Percentiles rank a stretch among this genome's conserved stretches.
Evolutionary conservation across 35 echinoderm and acorn worm genomes (phyloP).

Genomic region (Anneissia japonica): DNA sequence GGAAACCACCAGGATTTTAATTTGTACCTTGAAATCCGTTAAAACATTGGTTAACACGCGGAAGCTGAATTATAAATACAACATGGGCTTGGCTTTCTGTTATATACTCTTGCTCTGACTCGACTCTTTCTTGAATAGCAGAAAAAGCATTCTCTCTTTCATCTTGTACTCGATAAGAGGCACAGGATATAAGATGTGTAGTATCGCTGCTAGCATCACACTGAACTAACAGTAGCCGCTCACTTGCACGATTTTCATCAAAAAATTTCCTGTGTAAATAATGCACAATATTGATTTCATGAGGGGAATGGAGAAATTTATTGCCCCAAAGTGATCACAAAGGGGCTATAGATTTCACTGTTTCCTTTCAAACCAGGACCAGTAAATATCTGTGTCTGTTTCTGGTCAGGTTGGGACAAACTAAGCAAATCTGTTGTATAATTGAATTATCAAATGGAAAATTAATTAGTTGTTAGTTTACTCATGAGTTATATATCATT

Average conservation of each 20-base stretch:
- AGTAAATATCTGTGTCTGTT: too few species aligned
- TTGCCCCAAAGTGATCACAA: too few species aligned
- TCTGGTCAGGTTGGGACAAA: too few species aligned
- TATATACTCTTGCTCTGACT: neutral
- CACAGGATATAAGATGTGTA: neutral
- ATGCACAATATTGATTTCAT: too few species aligned
- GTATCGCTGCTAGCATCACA: neutral
- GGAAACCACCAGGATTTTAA: too few species aligned
- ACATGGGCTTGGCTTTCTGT: neutral
- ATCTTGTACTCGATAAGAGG: neutral
- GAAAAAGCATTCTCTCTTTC: neutral
- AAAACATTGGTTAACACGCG: neutral
- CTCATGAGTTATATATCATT: too few species aligned
- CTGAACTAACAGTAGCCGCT: neutral
- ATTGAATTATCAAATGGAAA: neutral
- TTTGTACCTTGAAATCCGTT: constrained; percentile 10
- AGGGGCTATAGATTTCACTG: too few species aligned
- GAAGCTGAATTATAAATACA: constrained; percentile 9
- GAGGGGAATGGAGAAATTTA: too few species aligned
- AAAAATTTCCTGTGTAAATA: neutral
- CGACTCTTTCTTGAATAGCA: neutral
- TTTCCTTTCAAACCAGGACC: too few species aligned
- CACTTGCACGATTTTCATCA: neutral
- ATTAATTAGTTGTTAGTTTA: too few species aligned
- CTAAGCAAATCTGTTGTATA: too few species aligned